A percentile compares a stretch with the other conserved stretches of the same genome.
Conservation (phyloP, 2,113 vertebrate genomes). For the Nanger granti region DNA sequence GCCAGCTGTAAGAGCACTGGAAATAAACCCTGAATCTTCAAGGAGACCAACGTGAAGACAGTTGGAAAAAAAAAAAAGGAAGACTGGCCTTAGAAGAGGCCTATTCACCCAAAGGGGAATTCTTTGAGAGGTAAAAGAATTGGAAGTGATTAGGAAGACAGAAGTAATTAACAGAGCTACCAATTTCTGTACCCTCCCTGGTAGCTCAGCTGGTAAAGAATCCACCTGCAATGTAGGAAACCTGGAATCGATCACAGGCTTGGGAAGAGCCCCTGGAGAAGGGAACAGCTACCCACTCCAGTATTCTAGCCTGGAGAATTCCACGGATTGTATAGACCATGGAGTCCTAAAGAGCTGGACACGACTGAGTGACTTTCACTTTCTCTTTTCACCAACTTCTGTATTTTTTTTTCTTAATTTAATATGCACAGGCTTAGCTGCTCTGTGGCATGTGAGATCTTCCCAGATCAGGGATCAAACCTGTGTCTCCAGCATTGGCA, state of each 20-base stretch:
- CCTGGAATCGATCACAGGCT: background rate
- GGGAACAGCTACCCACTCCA: background rate
- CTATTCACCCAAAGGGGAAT: background rate
- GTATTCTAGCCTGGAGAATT: background rate
- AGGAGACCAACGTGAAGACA: background rate
- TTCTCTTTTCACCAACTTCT: background rate
- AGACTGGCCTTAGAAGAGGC: background rate
- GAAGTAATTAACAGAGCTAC: background rate
- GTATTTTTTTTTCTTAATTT: background rate
- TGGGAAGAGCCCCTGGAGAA: background rate
- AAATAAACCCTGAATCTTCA: background rate
- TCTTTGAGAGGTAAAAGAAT: background rate
- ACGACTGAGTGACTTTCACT: background rate
- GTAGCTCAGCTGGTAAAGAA: background rate
- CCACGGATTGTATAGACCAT: background rate
- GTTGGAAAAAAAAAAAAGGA: background rate
- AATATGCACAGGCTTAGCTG: background rate
- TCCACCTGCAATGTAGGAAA: background rate
- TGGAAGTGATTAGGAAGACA: background rate
- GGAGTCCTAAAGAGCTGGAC: background rate
- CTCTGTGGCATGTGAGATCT: background rate
- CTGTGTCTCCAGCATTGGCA: background rate
- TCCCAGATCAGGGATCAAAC: background rate
- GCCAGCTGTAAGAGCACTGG: background rate
- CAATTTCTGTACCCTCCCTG: background rate